Conservation (phyloP, 2,113 vertebrate genomes). For the Machaerirhynchus nigripectus region DNA sequence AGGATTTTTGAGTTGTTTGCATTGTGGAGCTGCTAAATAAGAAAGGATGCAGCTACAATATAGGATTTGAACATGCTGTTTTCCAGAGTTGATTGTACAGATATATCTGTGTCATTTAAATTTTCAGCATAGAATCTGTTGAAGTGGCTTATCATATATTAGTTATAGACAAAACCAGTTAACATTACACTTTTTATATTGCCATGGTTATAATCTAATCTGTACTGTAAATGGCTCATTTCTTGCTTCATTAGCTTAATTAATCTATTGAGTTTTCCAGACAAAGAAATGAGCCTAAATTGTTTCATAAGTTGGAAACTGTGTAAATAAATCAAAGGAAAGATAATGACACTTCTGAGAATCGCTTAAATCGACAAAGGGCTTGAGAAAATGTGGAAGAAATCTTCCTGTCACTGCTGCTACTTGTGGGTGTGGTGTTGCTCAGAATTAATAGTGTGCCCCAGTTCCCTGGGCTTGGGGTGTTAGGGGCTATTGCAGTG, state of each 20-base stretch:
- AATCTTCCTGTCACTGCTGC: background rate
- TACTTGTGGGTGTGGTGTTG: background rate
- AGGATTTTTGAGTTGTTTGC: background rate
- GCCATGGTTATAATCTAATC: background rate
- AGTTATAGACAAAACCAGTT: background rate
- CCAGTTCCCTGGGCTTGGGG: background rate
- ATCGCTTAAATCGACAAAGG: fast-evolving
- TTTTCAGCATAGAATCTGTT: background rate
- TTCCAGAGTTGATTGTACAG: background rate
- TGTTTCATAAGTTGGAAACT: background rate
- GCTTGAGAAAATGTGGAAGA: background rate
- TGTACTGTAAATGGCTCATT: background rate
- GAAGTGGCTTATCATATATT: background rate
- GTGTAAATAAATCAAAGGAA: background rate
- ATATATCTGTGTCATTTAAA: background rate
- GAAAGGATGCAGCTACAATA: background rate
- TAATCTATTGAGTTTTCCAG: background rate
- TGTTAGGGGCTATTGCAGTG: background rate
- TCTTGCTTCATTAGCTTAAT: background rate
- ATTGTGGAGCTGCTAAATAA: background rate
- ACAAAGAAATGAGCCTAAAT: background rate
- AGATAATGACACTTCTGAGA: background rate
- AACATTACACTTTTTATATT: background rate
- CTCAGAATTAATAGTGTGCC: background rate
- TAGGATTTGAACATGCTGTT: background rate